Conservation (phyloP, 2,888 invertebrate genomes). For the Drosophila leonis region DNA sequence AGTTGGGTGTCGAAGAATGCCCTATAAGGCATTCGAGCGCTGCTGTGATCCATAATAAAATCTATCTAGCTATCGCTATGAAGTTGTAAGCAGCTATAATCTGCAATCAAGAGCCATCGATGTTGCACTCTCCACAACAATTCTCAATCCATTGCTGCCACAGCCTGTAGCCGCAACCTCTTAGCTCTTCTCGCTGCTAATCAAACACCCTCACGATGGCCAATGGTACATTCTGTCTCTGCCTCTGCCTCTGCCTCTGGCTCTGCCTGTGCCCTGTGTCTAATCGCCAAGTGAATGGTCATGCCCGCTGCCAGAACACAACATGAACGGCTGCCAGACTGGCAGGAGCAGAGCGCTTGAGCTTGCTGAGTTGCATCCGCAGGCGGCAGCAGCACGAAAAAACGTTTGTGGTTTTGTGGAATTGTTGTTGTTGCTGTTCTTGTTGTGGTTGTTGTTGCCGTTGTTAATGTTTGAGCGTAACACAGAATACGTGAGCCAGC, state of each 20-base stretch:
- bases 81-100: constrained; percentile 73
- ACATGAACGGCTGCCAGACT: constrained; percentile 51
- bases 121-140: constrained; percentile 58
- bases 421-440: constrained; percentile 36
- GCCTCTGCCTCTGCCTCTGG: background rate
- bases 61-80: constrained; percentile 58
- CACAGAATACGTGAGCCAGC: constrained; percentile 85
- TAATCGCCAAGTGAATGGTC: constrained; percentile 64
- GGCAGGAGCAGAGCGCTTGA: constrained; percentile 23
- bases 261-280: constrained; percentile 1
- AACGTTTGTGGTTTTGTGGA: constrained; percentile 73
- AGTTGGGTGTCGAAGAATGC: constrained; percentile 14
- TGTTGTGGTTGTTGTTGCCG: constrained; percentile 56
- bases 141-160: constrained; percentile 21
- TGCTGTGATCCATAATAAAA: constrained; percentile 41
- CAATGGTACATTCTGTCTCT: constrained; percentile 25
- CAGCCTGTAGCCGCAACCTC: constrained; percentile 13
- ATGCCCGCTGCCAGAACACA: constrained; percentile 63
- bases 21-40: constrained; percentile 40
- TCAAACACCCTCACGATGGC: constrained; percentile 76
- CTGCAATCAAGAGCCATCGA: constrained; percentile 71
- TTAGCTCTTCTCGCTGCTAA: constrained; percentile 55
- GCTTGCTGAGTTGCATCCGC: constrained; percentile 30
- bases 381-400: constrained; percentile 73
- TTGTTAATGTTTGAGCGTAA: constrained; percentile 84